A percentile compares a stretch with the other conserved stretches of the same genome.
Conservation (phyloP, 2,113 vertebrate species). For the Circaetus gallicus region DNA sequence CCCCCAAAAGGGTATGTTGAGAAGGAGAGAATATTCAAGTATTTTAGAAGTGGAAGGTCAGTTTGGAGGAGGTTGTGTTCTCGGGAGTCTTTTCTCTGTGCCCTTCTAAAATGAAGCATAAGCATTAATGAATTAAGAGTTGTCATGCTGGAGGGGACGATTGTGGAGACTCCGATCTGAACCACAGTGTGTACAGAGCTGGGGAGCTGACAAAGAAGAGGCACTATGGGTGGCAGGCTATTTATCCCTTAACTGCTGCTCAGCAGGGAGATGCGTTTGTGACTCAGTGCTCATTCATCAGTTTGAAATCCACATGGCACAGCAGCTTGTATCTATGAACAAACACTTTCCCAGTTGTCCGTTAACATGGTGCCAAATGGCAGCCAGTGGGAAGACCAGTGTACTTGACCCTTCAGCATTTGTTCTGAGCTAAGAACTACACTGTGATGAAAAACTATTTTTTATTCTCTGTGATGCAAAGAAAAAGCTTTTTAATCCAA, state of each 20-base stretch:
- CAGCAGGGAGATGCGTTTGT: background rate
- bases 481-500: background rate
- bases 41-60: background rate
- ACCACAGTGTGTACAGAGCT: background rate
- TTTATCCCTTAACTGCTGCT: slow-evolving; percentile 27
- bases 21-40: background rate
- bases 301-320: background rate
- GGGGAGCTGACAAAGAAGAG: background rate
- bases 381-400: background rate
- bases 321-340: background rate
- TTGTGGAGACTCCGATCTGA: background rate
- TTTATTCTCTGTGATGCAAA: background rate
- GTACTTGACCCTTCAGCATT: background rate
- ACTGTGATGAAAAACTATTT: background rate
- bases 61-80: background rate
- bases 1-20: background rate
- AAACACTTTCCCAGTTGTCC: background rate
- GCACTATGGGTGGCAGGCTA: background rate
- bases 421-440: background rate
- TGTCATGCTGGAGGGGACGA: background rate
- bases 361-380: background rate
- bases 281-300: background rate
- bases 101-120: background rate
- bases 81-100: background rate
- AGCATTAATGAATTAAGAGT: background rate